Base-by-base conservation (phyloP, 2,888 invertebrate genomes). In the Tipula vernalis region DNA sequence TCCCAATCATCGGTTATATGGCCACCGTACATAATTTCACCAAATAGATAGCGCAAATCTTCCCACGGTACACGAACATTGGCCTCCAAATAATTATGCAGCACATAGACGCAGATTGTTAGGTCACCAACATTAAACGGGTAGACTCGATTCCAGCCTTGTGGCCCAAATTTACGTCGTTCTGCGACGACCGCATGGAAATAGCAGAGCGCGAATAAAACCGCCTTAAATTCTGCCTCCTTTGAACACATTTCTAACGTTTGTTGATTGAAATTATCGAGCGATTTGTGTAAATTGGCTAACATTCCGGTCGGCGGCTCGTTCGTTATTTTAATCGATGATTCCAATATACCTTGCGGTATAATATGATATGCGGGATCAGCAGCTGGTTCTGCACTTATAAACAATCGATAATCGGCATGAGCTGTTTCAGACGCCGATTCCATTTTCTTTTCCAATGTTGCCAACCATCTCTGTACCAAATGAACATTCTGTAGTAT, bases 1-100 rank as follows among this genome's bases (percentile, higher is more conserved):
- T 98, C 98, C 97, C 98, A 98, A 91, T 98, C 98, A 90, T 98
- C 98, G 0, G 98, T 98, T 89, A 98, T 98, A 90, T 98, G 98
- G 0, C 98, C 98, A 0, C 98, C 98, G 90, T 98, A 98, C 98
- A 98, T 98, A 89, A 98, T 98, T 92, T 98, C 98, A 0, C 98
- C 98, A 90, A 98, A 98, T 28, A 98, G 92, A 91, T 98, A 98
- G 0, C 98, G 94, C 89, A 98, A 92, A 92, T 98, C 98, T 91
- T 98, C 98, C 97, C 97, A 98, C 0, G 98, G 98, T 5, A 98
- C 96, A 88, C 95, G 95, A 83, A 94, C 94, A 89, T 97, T 98
- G 87, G 95, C 96, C 90, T 98, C 98, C 90, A 98, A 91, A 91
- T 98, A 98, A 91, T 98, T 98, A 91, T 93, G 96, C 18, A 98